Evolutionary conservation across 2,888 invertebrate species (phyloP), one percentile per base, ranked within the genome.

Genomic region (Drosophila anomelani): DNA sequence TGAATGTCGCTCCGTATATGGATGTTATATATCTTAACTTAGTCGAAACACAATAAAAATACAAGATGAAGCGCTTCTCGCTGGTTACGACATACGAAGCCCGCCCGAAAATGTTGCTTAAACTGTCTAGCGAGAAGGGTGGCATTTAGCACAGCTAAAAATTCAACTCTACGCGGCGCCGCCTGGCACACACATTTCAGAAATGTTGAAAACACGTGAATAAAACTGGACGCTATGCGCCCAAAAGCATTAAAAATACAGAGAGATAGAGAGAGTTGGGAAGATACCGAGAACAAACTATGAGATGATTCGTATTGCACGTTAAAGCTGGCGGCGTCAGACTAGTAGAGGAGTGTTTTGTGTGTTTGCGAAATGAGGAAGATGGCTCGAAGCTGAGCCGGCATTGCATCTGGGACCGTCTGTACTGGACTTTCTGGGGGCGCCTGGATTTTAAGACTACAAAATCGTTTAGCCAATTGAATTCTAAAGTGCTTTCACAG

Each of bases 241-340:
- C 77, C 72, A 77, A 53, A 36, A 61, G 43, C 41, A 69, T 70
- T 69, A 67, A 82, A 78, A 83, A 84, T 82, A 68, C 67, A 67
- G 75, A 77, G 58, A 73, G 59, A 58, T 57, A 29, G 29, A 29
- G 38, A 41, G 29, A 51, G 38, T 15, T 15, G 29, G 39, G 20
- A 32, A 59, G 36, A 58, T 51, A 67, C 39, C 17, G 17, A 46
- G 61, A 75, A 57, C 32, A 75, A 76, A 77, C 66, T 77, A 85
- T 84, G 86, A 84, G 88, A 84, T 86, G 86, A 54, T 73, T 73
- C 53, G 81, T 83, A 83, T 83, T 83, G 83, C 83, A 83, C 83
- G 78, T 88, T 55, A 49, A 67, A 73, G 75, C 75, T 73, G 68
- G 75, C 75, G 75, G 75, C 61, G 72, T 49, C 68, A 58, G 63